A percentile compares a stretch with the other conserved stretches of the same genome.
Conservation (phyloP, 2,888 invertebrate genomes). For the Synergus umbraculus region DNA sequence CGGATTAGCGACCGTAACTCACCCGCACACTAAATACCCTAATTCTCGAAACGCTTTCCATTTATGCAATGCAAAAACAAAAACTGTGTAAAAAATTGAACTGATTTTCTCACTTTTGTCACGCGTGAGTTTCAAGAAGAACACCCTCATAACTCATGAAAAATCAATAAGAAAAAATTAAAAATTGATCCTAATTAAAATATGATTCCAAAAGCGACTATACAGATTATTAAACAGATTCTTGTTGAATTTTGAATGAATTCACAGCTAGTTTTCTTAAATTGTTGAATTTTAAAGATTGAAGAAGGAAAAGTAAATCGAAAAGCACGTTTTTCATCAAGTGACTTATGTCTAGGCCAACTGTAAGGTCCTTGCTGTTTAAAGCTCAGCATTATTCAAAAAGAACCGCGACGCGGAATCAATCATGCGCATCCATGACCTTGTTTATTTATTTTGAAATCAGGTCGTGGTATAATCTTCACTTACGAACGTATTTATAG, state of each 20-base stretch:
- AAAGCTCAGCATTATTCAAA: constrained; percentile 18
- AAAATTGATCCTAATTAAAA: too few species aligned
- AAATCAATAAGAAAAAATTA: background rate
- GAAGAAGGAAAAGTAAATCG: too few species aligned
- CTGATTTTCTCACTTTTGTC: background rate
- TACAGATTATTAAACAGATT: too few species aligned
- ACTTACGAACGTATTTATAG: constrained; percentile 59
- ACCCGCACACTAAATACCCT: constrained; percentile 58
- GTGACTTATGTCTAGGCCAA: too few species aligned
- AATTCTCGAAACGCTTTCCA: constrained; percentile 45
- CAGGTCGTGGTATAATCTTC: constrained; percentile 61
- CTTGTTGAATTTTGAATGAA: too few species aligned
- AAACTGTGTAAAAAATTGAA: background rate
- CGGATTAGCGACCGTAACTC: constrained; percentile 68
- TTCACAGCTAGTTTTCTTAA: too few species aligned
- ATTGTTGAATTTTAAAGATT: too few species aligned
- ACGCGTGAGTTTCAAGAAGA: background rate
- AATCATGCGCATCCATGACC: constrained; percentile 55
- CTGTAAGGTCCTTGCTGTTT: too few species aligned
- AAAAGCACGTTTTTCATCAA: too few species aligned
- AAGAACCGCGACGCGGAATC: constrained; percentile 26
- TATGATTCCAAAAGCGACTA: too few species aligned
- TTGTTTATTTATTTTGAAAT: constrained; percentile 66
- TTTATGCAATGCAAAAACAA: constrained; percentile 36
- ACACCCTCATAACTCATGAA: background rate